Evolutionary conservation across 1,140 invertebrate genomes (phyloP).

Genomic region (Trinorchestia longiramus): DNA sequence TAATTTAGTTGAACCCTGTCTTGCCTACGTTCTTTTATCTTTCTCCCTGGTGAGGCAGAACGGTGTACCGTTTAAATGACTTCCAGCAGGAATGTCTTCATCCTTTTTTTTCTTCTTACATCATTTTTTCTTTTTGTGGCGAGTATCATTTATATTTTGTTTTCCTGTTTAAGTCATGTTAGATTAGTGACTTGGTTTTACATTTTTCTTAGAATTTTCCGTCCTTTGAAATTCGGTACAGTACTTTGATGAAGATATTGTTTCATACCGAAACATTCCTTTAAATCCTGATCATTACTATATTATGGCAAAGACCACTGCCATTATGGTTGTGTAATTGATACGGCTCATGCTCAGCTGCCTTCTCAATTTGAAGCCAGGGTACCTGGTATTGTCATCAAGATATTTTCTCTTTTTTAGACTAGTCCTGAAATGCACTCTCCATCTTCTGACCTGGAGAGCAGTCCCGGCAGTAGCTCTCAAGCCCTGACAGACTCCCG

Average conservation of each 20-base stretch:
- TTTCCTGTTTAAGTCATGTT: neutral
- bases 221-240: too few species aligned
- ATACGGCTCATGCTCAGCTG: neutral
- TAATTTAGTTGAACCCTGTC: too few species aligned
- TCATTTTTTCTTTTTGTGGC: too few species aligned
- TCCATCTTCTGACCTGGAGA: slow-evolving; percentile 68
- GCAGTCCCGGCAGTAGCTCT: neutral
- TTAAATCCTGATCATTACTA: too few species aligned
- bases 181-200: neutral
- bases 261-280: too few species aligned
- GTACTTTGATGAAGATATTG: too few species aligned
- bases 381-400: neutral
- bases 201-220: neutral
- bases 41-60: too few species aligned
- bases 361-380: neutral
- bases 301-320: neutral
- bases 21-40: too few species aligned
- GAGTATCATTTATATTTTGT: neutral
- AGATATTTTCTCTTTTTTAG: neutral
- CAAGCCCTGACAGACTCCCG: neutral
- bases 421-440: slow-evolving; percentile 60
- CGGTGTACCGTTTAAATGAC: too few species aligned
- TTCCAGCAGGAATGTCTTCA: too few species aligned
- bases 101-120: too few species aligned
- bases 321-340: neutral